These are phyloP conservation scores for Microtus richardsoni DNA, from an alignment of 2,113 vertebrate species.

Conservation along the genomic window DNA sequence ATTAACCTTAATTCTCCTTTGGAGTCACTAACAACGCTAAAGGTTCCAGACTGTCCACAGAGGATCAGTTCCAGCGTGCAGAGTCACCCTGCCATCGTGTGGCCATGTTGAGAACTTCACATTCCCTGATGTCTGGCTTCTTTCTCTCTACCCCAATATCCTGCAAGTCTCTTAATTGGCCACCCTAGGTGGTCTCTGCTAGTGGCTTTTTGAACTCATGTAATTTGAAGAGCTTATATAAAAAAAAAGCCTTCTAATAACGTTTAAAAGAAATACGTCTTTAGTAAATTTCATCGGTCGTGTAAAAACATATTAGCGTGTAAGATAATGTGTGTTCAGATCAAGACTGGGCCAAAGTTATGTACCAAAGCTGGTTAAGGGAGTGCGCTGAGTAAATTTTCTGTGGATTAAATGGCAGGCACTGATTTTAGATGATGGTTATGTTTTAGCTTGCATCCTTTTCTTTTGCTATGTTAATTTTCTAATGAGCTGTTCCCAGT, in stretches of 20 bases:
- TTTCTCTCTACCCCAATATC: background rate
- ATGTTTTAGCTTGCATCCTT: background rate
- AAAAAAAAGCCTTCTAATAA: background rate
- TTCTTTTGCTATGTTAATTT: slow-evolving; percentile 26
- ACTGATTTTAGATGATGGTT: slow-evolving; percentile 20
- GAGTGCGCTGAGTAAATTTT: background rate
- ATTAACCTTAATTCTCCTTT: background rate
- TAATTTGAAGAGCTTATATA: background rate
- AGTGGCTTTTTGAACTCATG: background rate
- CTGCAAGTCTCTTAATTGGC: background rate
- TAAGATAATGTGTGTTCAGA: slow-evolving; percentile 10
- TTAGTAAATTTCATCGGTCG: background rate
- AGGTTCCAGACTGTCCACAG: background rate
- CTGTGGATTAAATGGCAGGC: background rate
- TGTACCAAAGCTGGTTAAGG: background rate
- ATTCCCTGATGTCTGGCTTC: background rate
- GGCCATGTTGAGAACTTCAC: slow-evolving; percentile 46
- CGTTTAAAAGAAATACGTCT: background rate
- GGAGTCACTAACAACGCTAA: background rate
- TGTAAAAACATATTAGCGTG: background rate
- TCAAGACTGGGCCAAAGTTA: background rate
- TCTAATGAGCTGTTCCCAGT: background rate
- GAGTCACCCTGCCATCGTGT: slow-evolving; percentile 75
- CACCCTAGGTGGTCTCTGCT: background rate
- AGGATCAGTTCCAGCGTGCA: background rate